Percentiles rank a stretch among this genome's conserved stretches.
phyloP scores from a whole-genome alignment of 2,888 invertebrate species.

The Drosophila phalerata region DNA sequence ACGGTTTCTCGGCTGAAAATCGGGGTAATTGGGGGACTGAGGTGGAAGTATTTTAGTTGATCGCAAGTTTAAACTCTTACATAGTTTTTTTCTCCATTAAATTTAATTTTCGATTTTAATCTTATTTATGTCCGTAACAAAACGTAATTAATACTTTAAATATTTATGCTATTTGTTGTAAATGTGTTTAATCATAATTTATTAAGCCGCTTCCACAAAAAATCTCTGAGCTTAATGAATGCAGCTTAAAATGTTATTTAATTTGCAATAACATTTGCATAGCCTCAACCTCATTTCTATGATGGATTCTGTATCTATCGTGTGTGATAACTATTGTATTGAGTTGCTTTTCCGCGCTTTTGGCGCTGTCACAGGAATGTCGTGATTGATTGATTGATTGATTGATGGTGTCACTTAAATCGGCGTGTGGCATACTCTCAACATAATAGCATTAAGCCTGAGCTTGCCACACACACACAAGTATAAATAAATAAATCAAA shows the following conservation, averaged over 20 bases:
- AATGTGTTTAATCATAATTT: conserved; percentile 19
- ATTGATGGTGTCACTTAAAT: conserved; percentile 75
- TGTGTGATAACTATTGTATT: conserved; percentile 24
- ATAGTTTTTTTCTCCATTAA: background rate
- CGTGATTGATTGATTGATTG: conserved; percentile 65
- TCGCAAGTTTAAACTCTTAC: background rate
- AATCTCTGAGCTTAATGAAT: conserved; percentile 56
- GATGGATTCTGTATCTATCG: conserved; percentile 3
- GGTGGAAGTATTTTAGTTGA: background rate
- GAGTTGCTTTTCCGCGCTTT: conserved; percentile 26
- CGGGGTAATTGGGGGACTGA: background rate
- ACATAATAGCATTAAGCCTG: conserved; percentile 55
- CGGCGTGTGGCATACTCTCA: conserved; percentile 45
- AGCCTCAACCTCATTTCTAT: background rate
- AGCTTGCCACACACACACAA: conserved; percentile 26
- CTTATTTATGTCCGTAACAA: conserved; percentile 10
- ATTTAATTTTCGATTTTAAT: conserved; percentile 10
- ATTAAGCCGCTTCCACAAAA: conserved; percentile 28
- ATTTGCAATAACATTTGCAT: conserved; percentile 53
- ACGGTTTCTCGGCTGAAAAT: background rate
- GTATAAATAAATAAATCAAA: conserved; percentile 75
- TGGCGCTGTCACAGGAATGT: conserved; percentile 49
- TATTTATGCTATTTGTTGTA: conserved; percentile 11
- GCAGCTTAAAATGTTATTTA: conserved; percentile 63
- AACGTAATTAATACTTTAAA: conserved; percentile 32